Evolutionary conservation across 2,113 vertebrate species (phyloP).

Genomic region (Dinomys branickii): DNA sequence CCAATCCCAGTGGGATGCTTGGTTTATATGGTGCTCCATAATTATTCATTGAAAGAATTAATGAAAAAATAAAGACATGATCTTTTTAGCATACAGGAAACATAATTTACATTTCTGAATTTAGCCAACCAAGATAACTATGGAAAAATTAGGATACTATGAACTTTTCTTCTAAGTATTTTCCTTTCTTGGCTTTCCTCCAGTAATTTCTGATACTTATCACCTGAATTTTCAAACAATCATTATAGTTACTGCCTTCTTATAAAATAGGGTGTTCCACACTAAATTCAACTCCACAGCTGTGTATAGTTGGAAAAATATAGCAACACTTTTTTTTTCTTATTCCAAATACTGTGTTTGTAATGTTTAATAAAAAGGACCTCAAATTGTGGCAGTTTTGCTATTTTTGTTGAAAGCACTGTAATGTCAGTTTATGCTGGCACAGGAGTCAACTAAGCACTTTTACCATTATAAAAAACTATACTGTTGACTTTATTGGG

Average conservation of each 20-base stretch:
- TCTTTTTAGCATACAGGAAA: neutral
- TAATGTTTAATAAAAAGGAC: neutral
- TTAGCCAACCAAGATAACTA: neutral
- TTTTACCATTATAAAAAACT: conserved; percentile 37
- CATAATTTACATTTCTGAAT: neutral
- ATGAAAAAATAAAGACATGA: neutral
- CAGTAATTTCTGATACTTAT: neutral
- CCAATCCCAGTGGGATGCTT: neutral
- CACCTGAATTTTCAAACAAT: no score
- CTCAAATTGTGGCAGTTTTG: neutral
- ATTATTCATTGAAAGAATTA: neutral
- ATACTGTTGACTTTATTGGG: neutral
- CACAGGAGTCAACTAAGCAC: neutral
- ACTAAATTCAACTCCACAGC: neutral
- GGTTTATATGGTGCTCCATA: neutral
- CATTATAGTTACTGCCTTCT: neutral
- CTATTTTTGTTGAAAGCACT: neutral
- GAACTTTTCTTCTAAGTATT: neutral
- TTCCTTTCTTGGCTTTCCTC: neutral
- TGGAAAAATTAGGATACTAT: neutral
- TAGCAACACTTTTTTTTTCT: neutral
- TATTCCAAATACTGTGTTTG: neutral
- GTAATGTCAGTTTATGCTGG: neutral
- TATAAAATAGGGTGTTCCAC: neutral
- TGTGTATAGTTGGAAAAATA: neutral